These are phyloP conservation scores for Apamea monoglypha DNA, from an alignment of 2,888 invertebrate genomes.

Conservation along the genomic window DNA sequence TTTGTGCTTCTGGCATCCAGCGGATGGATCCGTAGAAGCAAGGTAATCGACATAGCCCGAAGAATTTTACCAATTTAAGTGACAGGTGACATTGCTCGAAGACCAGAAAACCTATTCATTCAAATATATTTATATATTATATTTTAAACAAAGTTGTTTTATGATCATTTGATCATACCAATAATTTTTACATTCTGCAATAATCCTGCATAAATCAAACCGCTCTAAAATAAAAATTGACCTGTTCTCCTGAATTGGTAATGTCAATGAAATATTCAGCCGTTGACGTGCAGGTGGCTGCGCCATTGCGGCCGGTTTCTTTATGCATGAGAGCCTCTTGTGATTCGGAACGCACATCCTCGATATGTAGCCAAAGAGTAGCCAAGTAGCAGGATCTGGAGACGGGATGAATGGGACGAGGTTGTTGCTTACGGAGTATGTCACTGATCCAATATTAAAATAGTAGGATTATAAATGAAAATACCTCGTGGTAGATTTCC, in stretches of 20 bases:
- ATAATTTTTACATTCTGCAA: slow-evolving; percentile 6
- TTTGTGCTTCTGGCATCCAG: no score
- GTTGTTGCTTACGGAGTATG: not conserved
- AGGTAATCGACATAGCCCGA: no score
- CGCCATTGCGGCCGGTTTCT: slow-evolving; percentile 81
- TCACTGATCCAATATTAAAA: not conserved
- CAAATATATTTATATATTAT: not conserved
- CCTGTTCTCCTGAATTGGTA: slow-evolving; percentile 69
- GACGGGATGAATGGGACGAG: not conserved
- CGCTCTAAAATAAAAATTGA: slow-evolving; percentile 55
- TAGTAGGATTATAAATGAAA: not conserved
- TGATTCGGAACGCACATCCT: slow-evolving; percentile 84
- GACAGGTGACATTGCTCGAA: no score
- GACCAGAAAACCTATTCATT: not conserved
- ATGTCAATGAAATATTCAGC: slow-evolving; percentile 84
- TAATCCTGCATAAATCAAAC: slow-evolving; percentile 23
- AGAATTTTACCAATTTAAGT: no score
- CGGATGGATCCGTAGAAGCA: no score
- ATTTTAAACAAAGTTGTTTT: not conserved
- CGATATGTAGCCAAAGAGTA: slow-evolving; percentile 79
- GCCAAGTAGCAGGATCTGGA: slow-evolving; percentile 29
- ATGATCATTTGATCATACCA: not conserved
- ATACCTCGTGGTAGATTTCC: not conserved
- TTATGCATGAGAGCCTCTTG: slow-evolving; percentile 88
- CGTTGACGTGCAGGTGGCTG: slow-evolving; percentile 85